Conservation (phyloP, 2,797 vertebrate genomes). For the Salmo trutta region DNA sequence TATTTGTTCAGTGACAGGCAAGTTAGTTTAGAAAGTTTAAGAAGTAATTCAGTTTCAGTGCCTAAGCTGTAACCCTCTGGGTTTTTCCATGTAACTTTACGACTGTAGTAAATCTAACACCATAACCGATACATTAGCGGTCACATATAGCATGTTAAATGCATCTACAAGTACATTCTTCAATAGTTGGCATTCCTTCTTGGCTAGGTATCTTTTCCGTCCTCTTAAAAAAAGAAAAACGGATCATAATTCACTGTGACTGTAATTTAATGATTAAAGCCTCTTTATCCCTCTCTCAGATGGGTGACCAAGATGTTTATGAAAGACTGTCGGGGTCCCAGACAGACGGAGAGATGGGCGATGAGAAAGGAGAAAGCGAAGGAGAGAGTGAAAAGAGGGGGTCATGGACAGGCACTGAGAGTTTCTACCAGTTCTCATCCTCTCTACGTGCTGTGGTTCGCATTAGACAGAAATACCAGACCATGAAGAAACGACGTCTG, state of each 20-base stretch:
- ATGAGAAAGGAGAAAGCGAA: neutral
- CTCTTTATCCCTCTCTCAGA: constrained; percentile 42
- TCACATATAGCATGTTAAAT: neutral
- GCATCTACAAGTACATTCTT: neutral
- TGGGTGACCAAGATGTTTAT: constrained; percentile 57
- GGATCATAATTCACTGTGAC: neutral
- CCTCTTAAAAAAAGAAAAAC: neutral
- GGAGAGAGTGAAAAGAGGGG: constrained; percentile 12
- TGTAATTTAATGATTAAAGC: neutral
- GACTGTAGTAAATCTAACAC: neutral
- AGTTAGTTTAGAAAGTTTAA: neutral
- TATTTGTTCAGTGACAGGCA: neutral
- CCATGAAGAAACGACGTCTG: constrained; percentile 78
- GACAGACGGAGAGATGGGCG: constrained; percentile 43
- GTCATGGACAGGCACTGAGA: constrained; percentile 11
- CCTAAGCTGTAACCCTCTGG: neutral
- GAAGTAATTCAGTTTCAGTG: neutral
- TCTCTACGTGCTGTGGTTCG: constrained; percentile 82
- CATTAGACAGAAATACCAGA: constrained; percentile 83
- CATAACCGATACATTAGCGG: neutral
- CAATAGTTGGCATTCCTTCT: neutral
- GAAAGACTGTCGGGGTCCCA: constrained; percentile 46
- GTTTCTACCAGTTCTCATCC: constrained; percentile 75
- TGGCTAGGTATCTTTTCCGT: neutral
- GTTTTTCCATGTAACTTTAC: neutral